These are phyloP conservation scores for Heliconius ismenius DNA, from an alignment of 2,888 invertebrate species.

Conservation along the genomic window DNA sequence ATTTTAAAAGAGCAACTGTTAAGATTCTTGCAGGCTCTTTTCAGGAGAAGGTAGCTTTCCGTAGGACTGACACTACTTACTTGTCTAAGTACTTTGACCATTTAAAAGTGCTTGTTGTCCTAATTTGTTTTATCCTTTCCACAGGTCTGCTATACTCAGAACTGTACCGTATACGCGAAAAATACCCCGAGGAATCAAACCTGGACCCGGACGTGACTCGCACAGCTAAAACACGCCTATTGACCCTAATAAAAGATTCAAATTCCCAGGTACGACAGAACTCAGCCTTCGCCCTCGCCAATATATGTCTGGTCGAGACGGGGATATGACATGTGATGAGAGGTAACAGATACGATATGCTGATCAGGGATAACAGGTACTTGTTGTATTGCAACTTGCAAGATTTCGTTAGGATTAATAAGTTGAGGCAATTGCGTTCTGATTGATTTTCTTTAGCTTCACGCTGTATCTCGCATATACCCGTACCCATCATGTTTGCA, in stretches of 20 bases:
- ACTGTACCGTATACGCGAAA: constrained; percentile 61
- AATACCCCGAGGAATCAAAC: constrained; percentile 57
- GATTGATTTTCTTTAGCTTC: neutral
- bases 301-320: constrained; percentile 59
- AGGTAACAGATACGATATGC: neutral
- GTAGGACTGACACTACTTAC: too few species aligned
- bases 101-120: too few species aligned
- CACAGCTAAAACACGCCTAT: constrained; percentile 69
- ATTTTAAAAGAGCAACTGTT: too few species aligned
- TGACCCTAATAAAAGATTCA: constrained; percentile 81
- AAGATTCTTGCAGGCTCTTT: too few species aligned
- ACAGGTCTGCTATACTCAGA: constrained; percentile 71
- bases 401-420: constrained; percentile 33
- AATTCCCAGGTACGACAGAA: constrained; percentile 80
- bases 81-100: too few species aligned
- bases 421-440: constrained; percentile 28
- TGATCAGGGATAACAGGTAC: neutral
- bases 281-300: constrained; percentile 81
- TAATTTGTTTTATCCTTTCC: neutral
- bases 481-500: too few species aligned
- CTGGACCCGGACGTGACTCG: constrained; percentile 66
- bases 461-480: neutral
- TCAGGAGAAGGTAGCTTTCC: too few species aligned
- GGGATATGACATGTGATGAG: neutral
- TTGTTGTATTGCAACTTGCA: constrained; percentile 1